Base-by-base conservation (phyloP, 2,888 invertebrate species). In the Bimastos eiseni region DNA sequence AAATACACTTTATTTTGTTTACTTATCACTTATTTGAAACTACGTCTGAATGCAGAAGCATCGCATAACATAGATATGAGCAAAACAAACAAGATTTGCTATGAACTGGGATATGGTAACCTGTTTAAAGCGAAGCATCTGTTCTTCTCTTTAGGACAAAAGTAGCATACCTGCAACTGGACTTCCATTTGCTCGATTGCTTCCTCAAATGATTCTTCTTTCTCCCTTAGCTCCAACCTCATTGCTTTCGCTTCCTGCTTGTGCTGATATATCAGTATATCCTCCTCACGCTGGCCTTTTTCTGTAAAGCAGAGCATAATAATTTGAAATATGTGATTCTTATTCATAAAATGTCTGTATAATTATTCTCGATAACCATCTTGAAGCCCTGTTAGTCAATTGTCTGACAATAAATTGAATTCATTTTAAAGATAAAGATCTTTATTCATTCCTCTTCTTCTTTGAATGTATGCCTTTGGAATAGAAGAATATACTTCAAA, bases 181-280 rank as follows among this genome's bases (percentile, higher is more conserved):
- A 86, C 86, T 86, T 86, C 86, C 21, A 86, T 34, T 86, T 86
- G 86, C 24, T 86, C 34, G 36, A 86, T 86, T 36, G 36, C 21
- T 36, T 86, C 86, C 36, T 86, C 86, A 24, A 36, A 86, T n/a
- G 86, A 34, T 33, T 86, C 86, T 19, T 86, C 86, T 37, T 86
- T 86, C 36, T 86, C 86, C 86, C 86, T 34, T 17, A 86, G 34
- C 37, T 86, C 86, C 86, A 36, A 19, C 37, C 86, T 86, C 86
- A 86, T 34, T 21, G 86, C 1, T 36, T 86, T 86, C 36, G n/a
- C 34, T 24, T 86, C 86, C 34, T 13, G 36, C n/a, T 86, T 86
- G 36, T 86, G 86, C 24, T 86, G 86, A 37, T 86, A 36, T 19
- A 37, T 37, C 86, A 86, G 4, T 24, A 36, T 24, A 86, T 86